phyloP scores from a whole-genome alignment of 2,888 invertebrate species.

The Chelonus formosanus region DNA sequence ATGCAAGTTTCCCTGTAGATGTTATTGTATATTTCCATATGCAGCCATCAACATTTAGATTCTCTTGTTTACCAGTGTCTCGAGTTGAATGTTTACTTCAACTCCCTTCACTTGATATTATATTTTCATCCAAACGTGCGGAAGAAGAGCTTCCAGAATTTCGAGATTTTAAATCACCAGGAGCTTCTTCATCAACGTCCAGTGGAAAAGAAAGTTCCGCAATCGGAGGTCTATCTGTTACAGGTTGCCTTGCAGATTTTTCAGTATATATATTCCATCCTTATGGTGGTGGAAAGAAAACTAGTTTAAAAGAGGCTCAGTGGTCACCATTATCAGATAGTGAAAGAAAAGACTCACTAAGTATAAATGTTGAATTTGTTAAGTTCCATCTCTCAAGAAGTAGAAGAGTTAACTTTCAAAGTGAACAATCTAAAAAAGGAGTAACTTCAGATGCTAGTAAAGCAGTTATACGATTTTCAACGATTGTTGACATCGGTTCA shows the following conservation, averaged over 20 bases:
- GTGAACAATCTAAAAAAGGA: conserved; percentile 62
- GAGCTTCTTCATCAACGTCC: conserved; percentile 24
- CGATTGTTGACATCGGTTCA: conserved; percentile 94
- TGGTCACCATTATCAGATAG: conserved; percentile 88
- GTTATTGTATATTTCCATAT: conserved; percentile 98
- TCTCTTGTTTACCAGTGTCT: conserved; percentile 94
- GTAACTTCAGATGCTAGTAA: conserved; percentile 74
- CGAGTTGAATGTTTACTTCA: conserved; percentile 95
- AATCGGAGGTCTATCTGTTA: conserved; percentile 89
- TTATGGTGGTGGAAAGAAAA: conserved; percentile 90
- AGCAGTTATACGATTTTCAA: conserved; percentile 93
- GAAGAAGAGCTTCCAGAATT: conserved; percentile 73
- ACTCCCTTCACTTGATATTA: conserved; percentile 95
- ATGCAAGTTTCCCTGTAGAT: conserved; percentile 96
- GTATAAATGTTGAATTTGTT: conserved; percentile 96
- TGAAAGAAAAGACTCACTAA: conserved; percentile 93
- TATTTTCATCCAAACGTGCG: conserved; percentile 92
- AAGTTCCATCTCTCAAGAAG: conserved; percentile 94
- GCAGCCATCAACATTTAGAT: conserved; percentile 93
- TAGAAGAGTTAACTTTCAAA: conserved; percentile 84
- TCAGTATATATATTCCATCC: conserved; percentile 99
- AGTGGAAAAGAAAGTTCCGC: conserved; percentile 67
- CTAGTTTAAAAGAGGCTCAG: conserved; percentile 80
- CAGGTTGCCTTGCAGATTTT: conserved; percentile 96
- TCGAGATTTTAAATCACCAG: conserved; percentile 63